Conservation (phyloP, 2,113 vertebrate genomes). For the Rhineura floridana region DNA sequence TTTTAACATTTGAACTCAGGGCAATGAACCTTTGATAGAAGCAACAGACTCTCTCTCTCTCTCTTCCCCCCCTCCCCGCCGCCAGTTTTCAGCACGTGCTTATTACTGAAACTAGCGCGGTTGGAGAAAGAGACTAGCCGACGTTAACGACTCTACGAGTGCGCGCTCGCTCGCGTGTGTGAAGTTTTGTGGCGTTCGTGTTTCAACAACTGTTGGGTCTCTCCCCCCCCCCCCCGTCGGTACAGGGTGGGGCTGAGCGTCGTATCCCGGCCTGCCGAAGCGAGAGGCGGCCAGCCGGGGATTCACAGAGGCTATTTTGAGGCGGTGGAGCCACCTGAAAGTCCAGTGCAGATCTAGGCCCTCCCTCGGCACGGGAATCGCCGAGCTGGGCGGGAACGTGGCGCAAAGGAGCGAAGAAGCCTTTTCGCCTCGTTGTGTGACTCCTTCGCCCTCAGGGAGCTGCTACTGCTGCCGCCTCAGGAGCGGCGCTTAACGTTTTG, state of each 20-base stretch:
- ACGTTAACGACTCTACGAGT: neutral
- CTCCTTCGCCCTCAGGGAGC: neutral
- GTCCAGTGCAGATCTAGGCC: neutral
- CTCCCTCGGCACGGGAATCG: neutral
- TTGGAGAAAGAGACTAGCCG: neutral
- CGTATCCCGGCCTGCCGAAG: neutral
- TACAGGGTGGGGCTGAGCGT: neutral
- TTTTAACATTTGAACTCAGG: no score
- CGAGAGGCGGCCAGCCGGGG: neutral
- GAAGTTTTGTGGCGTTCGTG: neutral
- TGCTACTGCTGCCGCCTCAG: no score
- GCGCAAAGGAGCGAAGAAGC: neutral
- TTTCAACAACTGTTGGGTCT: neutral
- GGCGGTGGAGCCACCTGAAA: neutral
- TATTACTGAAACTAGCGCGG: neutral
- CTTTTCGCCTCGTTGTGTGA: neutral
- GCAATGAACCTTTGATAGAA: no score
- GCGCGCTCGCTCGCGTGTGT: neutral
- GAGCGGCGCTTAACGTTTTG: neutral
- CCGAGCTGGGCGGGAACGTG: conserved; percentile 1
- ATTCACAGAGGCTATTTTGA: neutral
- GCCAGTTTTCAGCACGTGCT: neutral
- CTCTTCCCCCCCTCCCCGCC: neutral
- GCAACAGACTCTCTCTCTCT: no score
- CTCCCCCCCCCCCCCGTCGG: neutral